Conservation (phyloP, 2,113 vertebrate genomes). For the Guaruba guarouba region DNA sequence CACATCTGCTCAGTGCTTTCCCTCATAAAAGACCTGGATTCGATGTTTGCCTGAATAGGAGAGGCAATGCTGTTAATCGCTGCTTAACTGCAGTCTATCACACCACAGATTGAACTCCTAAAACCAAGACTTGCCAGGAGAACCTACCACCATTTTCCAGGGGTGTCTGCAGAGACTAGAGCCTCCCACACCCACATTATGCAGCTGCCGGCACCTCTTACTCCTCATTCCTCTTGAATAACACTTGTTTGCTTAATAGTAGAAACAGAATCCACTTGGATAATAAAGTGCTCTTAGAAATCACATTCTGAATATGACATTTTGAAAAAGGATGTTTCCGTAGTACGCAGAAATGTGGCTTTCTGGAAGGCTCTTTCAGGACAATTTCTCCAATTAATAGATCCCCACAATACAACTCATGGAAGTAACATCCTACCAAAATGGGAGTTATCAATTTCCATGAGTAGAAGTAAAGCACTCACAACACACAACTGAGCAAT, state of each 20-base stretch:
- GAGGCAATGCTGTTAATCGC: not conserved
- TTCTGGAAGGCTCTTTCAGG: not conserved
- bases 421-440: not conserved
- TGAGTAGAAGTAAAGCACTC: not conserved
- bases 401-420: not conserved
- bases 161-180: not conserved
- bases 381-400: not conserved
- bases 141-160: not conserved
- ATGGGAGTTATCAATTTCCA: not conserved
- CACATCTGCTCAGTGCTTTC: not conserved
- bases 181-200: accelerated
- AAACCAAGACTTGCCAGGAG: not conserved
- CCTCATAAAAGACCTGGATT: not conserved
- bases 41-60: not conserved
- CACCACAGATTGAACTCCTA: not conserved
- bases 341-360: accelerated
- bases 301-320: accelerated
- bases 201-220: not conserved
- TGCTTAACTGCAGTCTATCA: not conserved
- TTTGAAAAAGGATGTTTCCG: not conserved
- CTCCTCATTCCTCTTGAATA: not conserved
- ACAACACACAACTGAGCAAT: not conserved
- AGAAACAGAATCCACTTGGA: not conserved
- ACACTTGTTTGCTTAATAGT: not conserved
- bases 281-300: not conserved